Percentiles rank a stretch among this genome's conserved stretches.
Evolutionary conservation across 2,888 invertebrate genomes (phyloP).

Genomic region (Platycnemis pennipes): DNA sequence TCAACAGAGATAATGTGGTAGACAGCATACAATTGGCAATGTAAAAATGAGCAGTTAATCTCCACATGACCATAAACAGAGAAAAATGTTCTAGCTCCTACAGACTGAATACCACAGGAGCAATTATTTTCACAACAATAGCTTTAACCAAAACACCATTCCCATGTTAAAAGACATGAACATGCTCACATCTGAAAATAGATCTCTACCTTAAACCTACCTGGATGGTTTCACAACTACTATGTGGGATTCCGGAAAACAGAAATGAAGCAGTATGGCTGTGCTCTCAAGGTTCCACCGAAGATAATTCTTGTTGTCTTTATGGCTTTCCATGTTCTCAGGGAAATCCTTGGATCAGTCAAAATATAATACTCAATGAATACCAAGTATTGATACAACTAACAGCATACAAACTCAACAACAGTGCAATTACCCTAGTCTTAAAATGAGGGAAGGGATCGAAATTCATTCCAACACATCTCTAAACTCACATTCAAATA

Average conservation of each 20-base stretch:
- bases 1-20: too few relatives aligned
- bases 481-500: neutral
- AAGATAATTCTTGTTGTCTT: constrained; percentile 87
- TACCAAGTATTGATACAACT: neutral
- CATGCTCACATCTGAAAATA: neutral
- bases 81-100: neutral
- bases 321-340: constrained; percentile 89
- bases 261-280: constrained; percentile 84
- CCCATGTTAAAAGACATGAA: neutral
- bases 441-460: too few relatives aligned
- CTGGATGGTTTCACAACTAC: constrained; percentile 88
- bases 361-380: constrained; percentile 69
- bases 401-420: too few relatives aligned
- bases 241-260: constrained; percentile 87
- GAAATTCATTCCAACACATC: too few relatives aligned
- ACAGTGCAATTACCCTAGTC: too few relatives aligned
- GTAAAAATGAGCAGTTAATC: neutral
- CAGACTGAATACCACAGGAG: neutral
- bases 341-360: constrained; percentile 86
- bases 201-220: constrained; percentile 78
- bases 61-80: neutral
- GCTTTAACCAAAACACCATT: neutral
- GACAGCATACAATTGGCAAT: too few relatives aligned
- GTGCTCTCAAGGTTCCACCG: constrained; percentile 92
- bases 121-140: neutral